These are phyloP conservation scores for Gambusia affinis DNA, from an alignment of 2,113 vertebrate genomes.

Conservation along the genomic window DNA sequence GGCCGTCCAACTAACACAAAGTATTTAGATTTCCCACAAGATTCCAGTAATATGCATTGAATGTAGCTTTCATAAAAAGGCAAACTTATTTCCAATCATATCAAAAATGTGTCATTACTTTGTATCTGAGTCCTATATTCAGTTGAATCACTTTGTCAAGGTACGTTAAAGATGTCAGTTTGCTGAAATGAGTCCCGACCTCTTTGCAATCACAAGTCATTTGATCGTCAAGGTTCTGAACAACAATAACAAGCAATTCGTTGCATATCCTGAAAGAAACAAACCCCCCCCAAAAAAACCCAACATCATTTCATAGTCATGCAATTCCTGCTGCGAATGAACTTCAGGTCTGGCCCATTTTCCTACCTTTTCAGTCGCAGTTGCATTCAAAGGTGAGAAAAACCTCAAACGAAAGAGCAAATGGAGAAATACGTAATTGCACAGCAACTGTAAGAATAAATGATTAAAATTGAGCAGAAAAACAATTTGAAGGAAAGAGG, in stretches of 20 bases:
- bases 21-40: no score
- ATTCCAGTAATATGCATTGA: no score
- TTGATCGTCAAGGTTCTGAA: constrained; percentile 1
- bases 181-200: not conserved
- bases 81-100: no score
- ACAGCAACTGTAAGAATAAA: not conserved
- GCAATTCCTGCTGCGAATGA: not conserved
- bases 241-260: not conserved
- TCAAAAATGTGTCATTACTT: not conserved
- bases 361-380: not conserved
- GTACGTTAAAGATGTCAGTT: not conserved
- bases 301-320: not conserved
- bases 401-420: not conserved
- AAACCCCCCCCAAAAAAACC: not conserved
- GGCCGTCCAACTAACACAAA: no score
- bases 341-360: constrained; percentile 9
- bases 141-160: constrained; percentile 2
- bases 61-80: no score
- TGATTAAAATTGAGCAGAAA: not conserved
- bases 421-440: not conserved
- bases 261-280: not conserved
- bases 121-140: not conserved
- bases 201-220: not conserved
- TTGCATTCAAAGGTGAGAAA: not conserved
- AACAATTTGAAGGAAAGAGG: not conserved